phyloP scores from a whole-genome alignment of 1,140 invertebrate species.

The Dryas iulia region DNA sequence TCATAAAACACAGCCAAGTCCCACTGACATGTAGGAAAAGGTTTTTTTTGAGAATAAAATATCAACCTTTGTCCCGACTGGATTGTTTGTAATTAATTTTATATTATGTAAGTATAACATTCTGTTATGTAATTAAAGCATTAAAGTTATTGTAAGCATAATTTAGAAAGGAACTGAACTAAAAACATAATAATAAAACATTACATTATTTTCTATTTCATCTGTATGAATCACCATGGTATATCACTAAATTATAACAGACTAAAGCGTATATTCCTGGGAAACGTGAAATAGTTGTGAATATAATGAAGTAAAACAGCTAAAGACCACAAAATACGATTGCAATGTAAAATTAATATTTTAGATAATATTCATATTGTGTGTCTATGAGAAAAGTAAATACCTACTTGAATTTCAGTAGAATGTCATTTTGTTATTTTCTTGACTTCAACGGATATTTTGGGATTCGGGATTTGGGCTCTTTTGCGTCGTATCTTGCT shows the following conservation, averaged over 20 bases:
- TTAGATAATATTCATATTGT: no score
- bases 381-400: no score
- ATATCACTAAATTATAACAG: no score
- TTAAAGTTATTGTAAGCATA: background rate
- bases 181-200: no score
- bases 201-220: no score
- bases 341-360: no score
- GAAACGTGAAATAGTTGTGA: no score
- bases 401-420: background rate
- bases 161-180: background rate
- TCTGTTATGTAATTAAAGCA: background rate
- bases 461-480: no score
- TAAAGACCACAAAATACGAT: no score
- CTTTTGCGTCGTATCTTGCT: background rate
- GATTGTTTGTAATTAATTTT: background rate
- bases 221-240: no score
- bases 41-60: background rate
- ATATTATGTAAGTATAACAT: background rate
- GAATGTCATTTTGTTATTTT: background rate
- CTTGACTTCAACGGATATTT: background rate
- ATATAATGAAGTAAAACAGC: no score
- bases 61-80: background rate
- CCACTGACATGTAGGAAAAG: background rate
- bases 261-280: no score
- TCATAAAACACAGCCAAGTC: conserved; percentile 12